Evolutionary conservation across 2,888 invertebrate species (phyloP), one percentile per base, ranked within the genome.

Genomic region (Melanchra persicariae): DNA sequence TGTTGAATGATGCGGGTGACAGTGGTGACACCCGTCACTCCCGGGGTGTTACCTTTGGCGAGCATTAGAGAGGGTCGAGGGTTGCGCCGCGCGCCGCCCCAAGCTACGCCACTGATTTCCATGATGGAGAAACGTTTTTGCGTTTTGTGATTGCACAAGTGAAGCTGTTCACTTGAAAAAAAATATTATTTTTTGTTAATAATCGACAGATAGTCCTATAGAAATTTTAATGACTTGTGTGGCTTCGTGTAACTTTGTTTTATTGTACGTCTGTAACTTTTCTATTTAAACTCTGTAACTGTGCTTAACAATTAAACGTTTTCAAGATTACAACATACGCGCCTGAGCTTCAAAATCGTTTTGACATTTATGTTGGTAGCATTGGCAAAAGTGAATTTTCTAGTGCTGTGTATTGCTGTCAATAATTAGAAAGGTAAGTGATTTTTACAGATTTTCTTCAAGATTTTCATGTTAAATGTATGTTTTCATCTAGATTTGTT

Each of bases 341-440:
- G 57, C 65, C 60, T 69, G 66, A 63, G 70, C 78, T 76, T 70
- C 74, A 69, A 75, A 75, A 68, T 73, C 75, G 47, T 74, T 81
- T 71, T 69, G 61, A 71, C 80, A 63, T 74, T 77, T 67, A 72
- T 52, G 80, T 77, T 83, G 83, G 82, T 61, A 84, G 73, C 78
- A 86, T 82, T 77, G 75, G 70, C 70, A 81, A 76, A 78, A 93
- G 94, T 94, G 92, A 94, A 90, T 92, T 91, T 92, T 91, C 86
- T 90, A 88, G 93, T 94, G 93, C 90, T 93, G 93, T 93, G 93
- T 93, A 89, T 92, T 93, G 87, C 92, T 95, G 95, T 95, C 94
- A 95, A 91, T 92, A 88, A 88, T 90, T 91, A 93, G 92, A 93
- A 95, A 95, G 93, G 95, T 95, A 73, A 95, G 95, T 89, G 82